Evolutionary conservation across 2,888 invertebrate species (phyloP).

Genomic region (Caenorhabditis doughertyi): DNA sequence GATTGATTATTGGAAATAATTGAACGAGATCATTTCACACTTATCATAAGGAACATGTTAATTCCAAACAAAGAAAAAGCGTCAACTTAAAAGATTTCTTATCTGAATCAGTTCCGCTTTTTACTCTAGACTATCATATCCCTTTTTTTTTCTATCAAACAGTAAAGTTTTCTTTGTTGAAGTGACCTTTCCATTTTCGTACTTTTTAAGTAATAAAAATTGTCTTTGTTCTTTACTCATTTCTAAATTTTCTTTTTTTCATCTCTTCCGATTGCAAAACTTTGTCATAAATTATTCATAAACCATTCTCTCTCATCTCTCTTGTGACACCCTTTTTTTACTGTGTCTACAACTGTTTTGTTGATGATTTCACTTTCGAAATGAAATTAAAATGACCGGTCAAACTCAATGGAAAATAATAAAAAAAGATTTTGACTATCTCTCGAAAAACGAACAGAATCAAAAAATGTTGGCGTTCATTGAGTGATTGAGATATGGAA

Average conservation of each 20-base stretch:
- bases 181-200: not conserved
- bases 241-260: not conserved
- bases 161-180: not conserved
- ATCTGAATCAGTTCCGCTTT: not conserved
- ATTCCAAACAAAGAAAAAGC: not conserved
- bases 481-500: not conserved
- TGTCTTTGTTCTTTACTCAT: not conserved
- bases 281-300: slow-evolving; percentile 44
- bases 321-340: slow-evolving; percentile 2
- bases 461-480: slow-evolving; percentile 21
- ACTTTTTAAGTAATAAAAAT: not conserved
- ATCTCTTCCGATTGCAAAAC: slow-evolving; percentile 4
- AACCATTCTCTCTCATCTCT: slow-evolving; percentile 3
- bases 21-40: not conserved
- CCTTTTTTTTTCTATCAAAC: not conserved
- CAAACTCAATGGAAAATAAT: too few relatives aligned
- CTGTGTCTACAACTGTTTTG: slow-evolving; percentile 17
- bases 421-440: not conserved
- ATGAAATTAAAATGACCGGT: slow-evolving; percentile 31
- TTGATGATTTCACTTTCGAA: slow-evolving; percentile 32
- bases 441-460: not conserved
- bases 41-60: not conserved
- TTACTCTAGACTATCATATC: not conserved
- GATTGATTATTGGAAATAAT: not conserved
- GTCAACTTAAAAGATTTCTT: not conserved